These are phyloP conservation scores for Clarias macrocephalus DNA, from an alignment of 2,113 vertebrate genomes.

Conservation along the genomic window DNA sequence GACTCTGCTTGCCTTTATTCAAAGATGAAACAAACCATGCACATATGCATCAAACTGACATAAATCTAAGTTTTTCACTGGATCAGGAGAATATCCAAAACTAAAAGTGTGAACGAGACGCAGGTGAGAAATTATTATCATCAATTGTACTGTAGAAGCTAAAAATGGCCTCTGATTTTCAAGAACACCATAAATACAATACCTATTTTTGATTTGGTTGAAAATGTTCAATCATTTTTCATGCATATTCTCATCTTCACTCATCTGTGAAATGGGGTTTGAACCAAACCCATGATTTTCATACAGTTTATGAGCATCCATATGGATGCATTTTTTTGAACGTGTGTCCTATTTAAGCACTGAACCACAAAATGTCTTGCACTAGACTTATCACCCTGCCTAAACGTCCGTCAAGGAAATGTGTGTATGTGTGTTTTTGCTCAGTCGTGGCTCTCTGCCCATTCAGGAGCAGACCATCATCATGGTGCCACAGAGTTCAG, in stretches of 20 bases:
- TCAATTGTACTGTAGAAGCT: not conserved
- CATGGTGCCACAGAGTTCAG: slow-evolving; percentile 14
- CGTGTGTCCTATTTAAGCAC: slow-evolving; percentile 44
- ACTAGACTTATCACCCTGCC: slow-evolving; percentile 13
- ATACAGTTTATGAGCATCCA: slow-evolving; percentile 1
- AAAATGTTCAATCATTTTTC: slow-evolving; percentile 5
- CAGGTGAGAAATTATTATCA: not conserved
- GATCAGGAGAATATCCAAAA: not conserved
- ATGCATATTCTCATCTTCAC: slow-evolving; percentile 27
- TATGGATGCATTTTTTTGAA: slow-evolving; percentile 23
- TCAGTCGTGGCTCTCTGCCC: slow-evolving; percentile 20
- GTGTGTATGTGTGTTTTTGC: slow-evolving; percentile 19
- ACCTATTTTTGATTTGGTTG: slow-evolving; percentile 4
- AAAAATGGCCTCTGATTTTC: not conserved
- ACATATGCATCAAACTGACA: slow-evolving; percentile 8
- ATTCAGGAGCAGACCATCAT: slow-evolving; percentile 19
- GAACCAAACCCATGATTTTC: slow-evolving; percentile 35
- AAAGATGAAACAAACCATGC: slow-evolving; percentile 1
- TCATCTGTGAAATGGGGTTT: slow-evolving; percentile 34
- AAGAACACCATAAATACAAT: not conserved
- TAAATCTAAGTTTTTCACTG: not conserved
- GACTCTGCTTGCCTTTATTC: not conserved
- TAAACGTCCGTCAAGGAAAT: not conserved
- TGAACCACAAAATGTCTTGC: slow-evolving; percentile 30
- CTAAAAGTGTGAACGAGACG: not conserved